Conservation (phyloP, 1,140 invertebrate genomes). For the Anagrus nilaparvatae region DNA sequence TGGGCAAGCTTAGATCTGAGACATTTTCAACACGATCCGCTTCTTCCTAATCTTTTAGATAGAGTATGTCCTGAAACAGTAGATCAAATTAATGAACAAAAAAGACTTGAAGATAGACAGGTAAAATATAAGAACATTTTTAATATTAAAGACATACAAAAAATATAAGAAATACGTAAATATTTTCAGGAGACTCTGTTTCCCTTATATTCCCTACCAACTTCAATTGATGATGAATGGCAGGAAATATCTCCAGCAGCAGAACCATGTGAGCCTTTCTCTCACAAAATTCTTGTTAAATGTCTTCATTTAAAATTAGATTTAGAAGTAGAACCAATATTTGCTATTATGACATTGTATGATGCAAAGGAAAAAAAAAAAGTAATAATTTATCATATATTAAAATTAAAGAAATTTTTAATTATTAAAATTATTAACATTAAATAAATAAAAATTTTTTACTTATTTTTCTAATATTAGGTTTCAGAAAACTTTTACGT, state of each 20-base stretch:
- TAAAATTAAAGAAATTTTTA: background rate
- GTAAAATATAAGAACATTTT: conserved; percentile 20
- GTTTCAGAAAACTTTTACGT: conserved; percentile 92
- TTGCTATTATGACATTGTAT: conserved; percentile 86
- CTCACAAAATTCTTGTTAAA: conserved; percentile 77
- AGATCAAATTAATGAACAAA: conserved; percentile 73
- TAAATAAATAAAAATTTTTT: background rate
- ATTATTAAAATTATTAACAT: background rate
- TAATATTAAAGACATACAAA: background rate
- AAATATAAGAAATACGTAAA: conserved; percentile 3
- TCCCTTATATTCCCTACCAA: conserved; percentile 62
- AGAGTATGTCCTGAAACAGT: conserved; percentile 69
- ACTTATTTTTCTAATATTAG: conserved; percentile 15
- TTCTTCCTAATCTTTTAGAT: conserved; percentile 76
- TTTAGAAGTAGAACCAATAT: conserved; percentile 87
- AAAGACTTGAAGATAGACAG: conserved; percentile 68
- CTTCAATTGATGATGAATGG: conserved; percentile 61
- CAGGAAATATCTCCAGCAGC: conserved; percentile 64
- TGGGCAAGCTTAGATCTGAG: conserved; percentile 81
- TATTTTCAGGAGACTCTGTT: conserved; percentile 56
- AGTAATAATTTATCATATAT: conserved; percentile 29
- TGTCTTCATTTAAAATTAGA: conserved; percentile 80
- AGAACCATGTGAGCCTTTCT: conserved; percentile 68
- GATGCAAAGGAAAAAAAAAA: conserved; percentile 89
- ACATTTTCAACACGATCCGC: conserved; percentile 77